Evolutionary conservation across 2,888 invertebrate species (phyloP).

Genomic region (Listrodromus nycthemerus): DNA sequence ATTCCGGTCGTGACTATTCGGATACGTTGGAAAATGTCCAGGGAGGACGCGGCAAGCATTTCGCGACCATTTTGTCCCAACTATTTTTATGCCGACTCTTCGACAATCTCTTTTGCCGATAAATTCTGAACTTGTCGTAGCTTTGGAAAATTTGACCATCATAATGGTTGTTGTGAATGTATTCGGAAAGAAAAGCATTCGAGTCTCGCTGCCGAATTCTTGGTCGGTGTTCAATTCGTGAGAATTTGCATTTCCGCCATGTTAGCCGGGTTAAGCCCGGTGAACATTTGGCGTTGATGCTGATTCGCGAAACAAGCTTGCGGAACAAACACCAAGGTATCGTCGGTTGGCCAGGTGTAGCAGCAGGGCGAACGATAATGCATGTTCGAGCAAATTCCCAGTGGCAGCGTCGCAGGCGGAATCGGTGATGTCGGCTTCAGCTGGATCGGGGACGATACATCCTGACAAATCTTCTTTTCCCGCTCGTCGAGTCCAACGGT

Average conservation of each 20-base stretch:
- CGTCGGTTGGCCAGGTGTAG: slow-evolving; percentile 19
- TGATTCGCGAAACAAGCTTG: slow-evolving; percentile 21
- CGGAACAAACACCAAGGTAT: background rate
- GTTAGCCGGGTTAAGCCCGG: background rate
- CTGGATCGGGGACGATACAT: background rate
- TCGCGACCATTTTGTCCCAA: background rate
- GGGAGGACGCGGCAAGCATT: background rate
- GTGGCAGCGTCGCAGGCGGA: slow-evolving; percentile 12
- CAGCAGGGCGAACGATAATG: slow-evolving; percentile 20
- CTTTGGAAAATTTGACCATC: background rate
- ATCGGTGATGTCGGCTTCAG: background rate
- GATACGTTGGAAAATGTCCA: background rate
- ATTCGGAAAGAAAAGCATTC: too few relatives aligned
- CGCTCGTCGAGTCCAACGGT: slow-evolving; percentile 59
- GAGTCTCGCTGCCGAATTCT: background rate
- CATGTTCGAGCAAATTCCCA: slow-evolving; percentile 28
- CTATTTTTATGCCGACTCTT: background rate
- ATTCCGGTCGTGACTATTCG: background rate
- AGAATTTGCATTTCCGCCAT: slow-evolving; percentile 31
- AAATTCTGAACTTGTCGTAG: too few relatives aligned
- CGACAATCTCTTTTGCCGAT: too few relatives aligned
- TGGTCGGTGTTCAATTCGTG: slow-evolving; percentile 25
- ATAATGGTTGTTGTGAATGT: background rate
- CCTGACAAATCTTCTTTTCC: slow-evolving; percentile 59
- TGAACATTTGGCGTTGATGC: background rate